phyloP scores from a whole-genome alignment of 2,113 vertebrate species.

The Gymnarchus niloticus region DNA sequence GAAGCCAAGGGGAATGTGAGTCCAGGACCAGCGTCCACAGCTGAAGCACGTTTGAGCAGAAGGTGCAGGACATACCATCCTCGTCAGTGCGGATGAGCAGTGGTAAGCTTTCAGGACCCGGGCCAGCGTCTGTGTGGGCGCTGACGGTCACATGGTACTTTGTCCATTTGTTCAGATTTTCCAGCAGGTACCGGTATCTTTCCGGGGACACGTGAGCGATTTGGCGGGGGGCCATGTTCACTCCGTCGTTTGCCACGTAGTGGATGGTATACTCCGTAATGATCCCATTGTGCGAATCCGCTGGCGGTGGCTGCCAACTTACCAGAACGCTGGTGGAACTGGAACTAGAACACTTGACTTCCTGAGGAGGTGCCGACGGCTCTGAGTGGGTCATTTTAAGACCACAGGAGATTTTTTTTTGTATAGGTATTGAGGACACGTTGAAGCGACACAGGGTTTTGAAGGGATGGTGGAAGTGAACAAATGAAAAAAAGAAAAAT shows the following conservation, averaged over 20 bases:
- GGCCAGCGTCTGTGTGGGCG: slow-evolving; percentile 83
- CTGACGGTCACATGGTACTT: slow-evolving; percentile 87
- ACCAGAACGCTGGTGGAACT: slow-evolving; percentile 96
- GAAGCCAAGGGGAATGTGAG: background rate
- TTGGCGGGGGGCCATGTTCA: slow-evolving; percentile 74
- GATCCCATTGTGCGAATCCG: slow-evolving; percentile 85
- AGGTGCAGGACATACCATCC: slow-evolving; percentile 86
- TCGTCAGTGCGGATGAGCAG: slow-evolving; percentile 93
- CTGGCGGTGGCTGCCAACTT: slow-evolving; percentile 90
- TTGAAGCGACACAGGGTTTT: slow-evolving; percentile 48
- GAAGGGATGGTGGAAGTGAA: slow-evolving; percentile 62
- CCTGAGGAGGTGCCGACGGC: slow-evolving; percentile 91
- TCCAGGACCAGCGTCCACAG: background rate
- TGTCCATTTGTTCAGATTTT: slow-evolving; percentile 92
- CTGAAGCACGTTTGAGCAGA: slow-evolving; percentile 29
- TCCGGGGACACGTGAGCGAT: slow-evolving; percentile 75
- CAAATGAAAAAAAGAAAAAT: slow-evolving; percentile 65
- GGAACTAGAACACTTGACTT: slow-evolving; percentile 88
- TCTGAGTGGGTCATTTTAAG: slow-evolving; percentile 76
- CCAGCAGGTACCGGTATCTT: slow-evolving; percentile 81
- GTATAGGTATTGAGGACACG: slow-evolving; percentile 39
- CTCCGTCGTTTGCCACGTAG: slow-evolving; percentile 73
- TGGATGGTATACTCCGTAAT: slow-evolving; percentile 88
- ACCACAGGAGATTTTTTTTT: slow-evolving; percentile 45
- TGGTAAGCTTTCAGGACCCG: slow-evolving; percentile 87